phyloP scores from a whole-genome alignment of 2,797 vertebrate genomes.

The Micromesistius poutassou region DNA sequence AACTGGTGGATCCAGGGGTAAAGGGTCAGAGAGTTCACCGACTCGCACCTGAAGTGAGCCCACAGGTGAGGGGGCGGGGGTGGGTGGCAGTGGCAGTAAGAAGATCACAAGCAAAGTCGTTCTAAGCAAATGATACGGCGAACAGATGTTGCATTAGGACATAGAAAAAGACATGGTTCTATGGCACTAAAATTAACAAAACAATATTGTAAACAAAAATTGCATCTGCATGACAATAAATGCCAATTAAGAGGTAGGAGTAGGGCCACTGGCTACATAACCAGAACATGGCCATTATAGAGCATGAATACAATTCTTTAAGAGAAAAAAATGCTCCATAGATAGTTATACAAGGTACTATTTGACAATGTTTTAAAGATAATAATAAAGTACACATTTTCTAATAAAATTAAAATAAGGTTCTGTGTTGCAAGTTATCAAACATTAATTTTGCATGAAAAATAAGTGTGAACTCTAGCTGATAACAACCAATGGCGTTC shows the following conservation, averaged over 20 bases:
- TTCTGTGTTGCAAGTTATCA: background rate
- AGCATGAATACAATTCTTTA: background rate
- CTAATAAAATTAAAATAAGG: background rate
- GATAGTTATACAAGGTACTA: background rate
- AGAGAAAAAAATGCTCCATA: background rate
- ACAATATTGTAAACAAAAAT: too few relatives aligned
- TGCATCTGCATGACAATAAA: too few relatives aligned
- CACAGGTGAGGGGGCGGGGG: slow-evolving; percentile 19
- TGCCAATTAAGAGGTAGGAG: too few relatives aligned
- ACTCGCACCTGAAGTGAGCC: slow-evolving; percentile 82
- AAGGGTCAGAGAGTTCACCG: slow-evolving; percentile 87
- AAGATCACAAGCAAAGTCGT: background rate
- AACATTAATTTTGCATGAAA: background rate
- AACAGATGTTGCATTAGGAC: background rate
- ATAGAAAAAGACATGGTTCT: background rate
- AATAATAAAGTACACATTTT: background rate
- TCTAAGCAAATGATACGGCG: background rate
- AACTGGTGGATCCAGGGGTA: slow-evolving; percentile 99
- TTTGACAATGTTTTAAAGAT: too few relatives aligned
- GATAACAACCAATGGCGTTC: background rate
- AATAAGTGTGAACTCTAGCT: background rate
- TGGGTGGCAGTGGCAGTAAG: background rate
- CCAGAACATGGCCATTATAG: too few relatives aligned
- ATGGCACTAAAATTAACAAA: background rate
- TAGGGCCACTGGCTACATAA: too few relatives aligned